phyloP scores from a whole-genome alignment of 2,113 vertebrate species.

The Podiceps cristatus region DNA sequence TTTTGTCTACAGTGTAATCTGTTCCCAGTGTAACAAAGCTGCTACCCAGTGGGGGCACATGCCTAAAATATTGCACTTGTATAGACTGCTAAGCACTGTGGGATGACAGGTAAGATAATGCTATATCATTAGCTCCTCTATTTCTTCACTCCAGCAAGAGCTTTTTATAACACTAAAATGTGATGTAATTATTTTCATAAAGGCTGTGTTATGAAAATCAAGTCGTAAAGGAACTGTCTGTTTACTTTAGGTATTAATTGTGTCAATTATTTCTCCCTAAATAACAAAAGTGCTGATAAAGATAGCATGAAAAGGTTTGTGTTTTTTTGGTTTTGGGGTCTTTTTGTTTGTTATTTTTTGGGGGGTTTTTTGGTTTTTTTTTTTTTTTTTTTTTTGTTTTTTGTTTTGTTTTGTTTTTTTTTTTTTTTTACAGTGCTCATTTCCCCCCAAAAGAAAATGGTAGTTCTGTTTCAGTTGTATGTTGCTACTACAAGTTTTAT shows the following conservation, averaged over 20 bases:
- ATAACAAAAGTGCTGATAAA: background rate
- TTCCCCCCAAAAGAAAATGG: accelerated
- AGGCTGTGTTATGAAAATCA: background rate
- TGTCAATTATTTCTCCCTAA: background rate
- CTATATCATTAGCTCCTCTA: background rate
- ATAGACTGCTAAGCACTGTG: background rate
- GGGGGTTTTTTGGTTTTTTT: background rate
- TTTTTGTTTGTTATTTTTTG: background rate
- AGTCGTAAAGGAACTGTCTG: accelerated
- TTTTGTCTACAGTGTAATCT: background rate
- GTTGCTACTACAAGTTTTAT: background rate
- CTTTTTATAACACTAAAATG: background rate
- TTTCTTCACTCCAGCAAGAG: background rate
- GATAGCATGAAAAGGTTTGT: background rate
- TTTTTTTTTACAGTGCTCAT: background rate
- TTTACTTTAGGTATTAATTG: background rate
- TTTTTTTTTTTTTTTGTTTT: background rate
- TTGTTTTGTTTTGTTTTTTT: background rate
- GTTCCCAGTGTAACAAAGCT: background rate
- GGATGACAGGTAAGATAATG: background rate
- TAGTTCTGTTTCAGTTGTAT: background rate
- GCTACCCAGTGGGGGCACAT: accelerated
- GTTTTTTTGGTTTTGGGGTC: background rate
- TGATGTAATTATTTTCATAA: background rate
- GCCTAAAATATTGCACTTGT: accelerated